Conservation (phyloP, 2,797 vertebrate genomes). For the Gymnothorax reevesii region DNA sequence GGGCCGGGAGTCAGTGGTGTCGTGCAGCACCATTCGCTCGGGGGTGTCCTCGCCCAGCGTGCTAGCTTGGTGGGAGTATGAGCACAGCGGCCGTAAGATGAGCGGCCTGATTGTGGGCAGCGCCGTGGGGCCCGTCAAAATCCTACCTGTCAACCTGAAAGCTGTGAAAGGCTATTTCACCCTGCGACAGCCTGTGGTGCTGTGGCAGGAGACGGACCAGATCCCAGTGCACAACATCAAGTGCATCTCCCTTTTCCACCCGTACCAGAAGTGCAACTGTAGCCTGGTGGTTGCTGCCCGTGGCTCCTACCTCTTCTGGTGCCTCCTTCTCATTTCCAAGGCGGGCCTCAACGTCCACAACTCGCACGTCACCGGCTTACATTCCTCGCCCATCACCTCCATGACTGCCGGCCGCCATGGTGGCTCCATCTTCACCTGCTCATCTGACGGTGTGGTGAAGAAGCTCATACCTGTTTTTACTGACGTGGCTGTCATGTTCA, state of each 20-base stretch:
- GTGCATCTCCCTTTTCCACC: slow-evolving; percentile 85
- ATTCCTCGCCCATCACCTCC: slow-evolving; percentile 85
- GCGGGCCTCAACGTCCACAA: slow-evolving; percentile 90
- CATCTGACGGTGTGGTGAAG: slow-evolving; percentile 83
- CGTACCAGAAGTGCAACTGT: slow-evolving; percentile 88
- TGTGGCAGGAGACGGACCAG: slow-evolving; percentile 92
- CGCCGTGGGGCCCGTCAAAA: slow-evolving; percentile 85
- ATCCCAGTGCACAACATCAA: slow-evolving; percentile 90
- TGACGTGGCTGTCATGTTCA: slow-evolving; percentile 82
- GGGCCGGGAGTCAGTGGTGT: slow-evolving; percentile 76
- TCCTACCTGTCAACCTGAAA: slow-evolving; percentile 88
- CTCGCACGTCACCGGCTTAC: slow-evolving; percentile 90
- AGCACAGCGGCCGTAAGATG: slow-evolving; percentile 85
- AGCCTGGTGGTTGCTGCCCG: slow-evolving; percentile 91
- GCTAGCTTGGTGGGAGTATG: slow-evolving; percentile 95
- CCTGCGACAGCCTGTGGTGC: slow-evolving; percentile 83
- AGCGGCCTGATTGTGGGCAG: slow-evolving; percentile 93
- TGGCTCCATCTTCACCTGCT: slow-evolving; percentile 84
- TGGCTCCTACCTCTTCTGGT: slow-evolving; percentile 92
- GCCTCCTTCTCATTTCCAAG: slow-evolving; percentile 87
- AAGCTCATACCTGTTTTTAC: slow-evolving; percentile 90
- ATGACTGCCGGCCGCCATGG: slow-evolving; percentile 80
- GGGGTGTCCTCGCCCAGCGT: slow-evolving; percentile 82
- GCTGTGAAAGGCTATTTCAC: slow-evolving; percentile 97
- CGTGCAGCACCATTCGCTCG: slow-evolving; percentile 86